Base-by-base conservation (phyloP, 2,113 vertebrate species). In the Catharus minimus region DNA sequence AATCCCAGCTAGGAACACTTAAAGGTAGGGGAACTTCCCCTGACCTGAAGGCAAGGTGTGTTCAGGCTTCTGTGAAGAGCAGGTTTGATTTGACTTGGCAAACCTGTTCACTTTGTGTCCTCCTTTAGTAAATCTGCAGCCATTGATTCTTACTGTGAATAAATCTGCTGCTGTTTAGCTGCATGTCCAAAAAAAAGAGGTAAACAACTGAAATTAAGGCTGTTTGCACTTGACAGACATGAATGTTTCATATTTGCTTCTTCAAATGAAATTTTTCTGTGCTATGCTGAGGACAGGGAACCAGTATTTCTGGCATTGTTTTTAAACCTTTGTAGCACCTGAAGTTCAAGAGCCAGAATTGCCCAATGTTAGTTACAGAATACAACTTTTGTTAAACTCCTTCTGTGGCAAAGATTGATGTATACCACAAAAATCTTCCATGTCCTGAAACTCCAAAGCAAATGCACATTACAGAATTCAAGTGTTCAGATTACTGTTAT, bases 391-490 rank as follows among this genome's bases (percentile, higher is more conserved):
- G 60, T 38, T 36, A 83, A 18, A 41, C 22, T 53, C 56, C 15
- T 75, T 92, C 44, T 67, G 64, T 88, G 41, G 38, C 76, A 50
- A 75, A 86, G 57, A 73, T 83, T 73, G 73, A 85, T 69, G 50
- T 46, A 73, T 88, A 80, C 77, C 92, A 53, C 83, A 93, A 89
- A 90, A 91, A 92, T 94, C 86, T 79, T 76, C 84, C 69, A 52
- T 90, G 76, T 94, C 58, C 60, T 89, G 86, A 74, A 88, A 86
- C 90, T 95, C 80, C 72, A 85, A 82, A 94, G 81, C 67, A 89
- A 89, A 85, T 75, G 78, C 81, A 74, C 44, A 16, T 88, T 90
- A 89, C 58, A 85, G 88, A 92, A 77, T 88, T 87, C 44, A 95
- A 84, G 74, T 76, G 52, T 89, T 96, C 74, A 76, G 83, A 66